Evolutionary conservation across 2,888 invertebrate species (phyloP).

Genomic region (Prosopocoilus inquinatus): DNA sequence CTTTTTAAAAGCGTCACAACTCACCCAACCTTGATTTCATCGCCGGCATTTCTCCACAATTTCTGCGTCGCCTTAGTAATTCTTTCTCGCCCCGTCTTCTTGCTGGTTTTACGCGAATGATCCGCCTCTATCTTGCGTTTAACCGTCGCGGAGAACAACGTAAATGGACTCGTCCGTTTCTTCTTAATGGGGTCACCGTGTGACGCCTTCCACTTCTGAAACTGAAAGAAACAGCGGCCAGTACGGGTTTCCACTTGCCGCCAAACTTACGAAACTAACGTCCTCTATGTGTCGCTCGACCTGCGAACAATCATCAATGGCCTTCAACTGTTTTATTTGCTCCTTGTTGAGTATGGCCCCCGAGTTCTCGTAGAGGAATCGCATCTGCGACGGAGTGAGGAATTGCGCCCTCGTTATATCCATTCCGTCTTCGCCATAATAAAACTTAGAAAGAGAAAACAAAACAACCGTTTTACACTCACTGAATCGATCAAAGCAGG

Average conservation of each 20-base stretch:
- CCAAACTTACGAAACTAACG: neutral
- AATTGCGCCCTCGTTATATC: constrained; percentile 88
- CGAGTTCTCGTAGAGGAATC: constrained; percentile 80
- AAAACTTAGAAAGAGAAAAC: constrained; percentile 60
- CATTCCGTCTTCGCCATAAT: constrained; percentile 91
- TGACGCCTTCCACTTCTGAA: constrained; percentile 63
- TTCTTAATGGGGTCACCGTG: constrained; percentile 53
- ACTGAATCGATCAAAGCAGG: neutral
- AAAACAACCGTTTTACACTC: neutral
- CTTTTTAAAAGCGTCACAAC: too few relatives aligned
- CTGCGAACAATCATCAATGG: constrained; percentile 53
- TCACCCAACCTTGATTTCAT: constrained; percentile 58
- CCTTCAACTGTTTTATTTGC: constrained; percentile 58
- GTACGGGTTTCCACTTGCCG: constrained; percentile 4
- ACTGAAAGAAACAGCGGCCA: constrained; percentile 24
- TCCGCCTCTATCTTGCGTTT: constrained; percentile 53
- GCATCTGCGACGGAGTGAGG: constrained; percentile 70
- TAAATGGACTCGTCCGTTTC: constrained; percentile 57
- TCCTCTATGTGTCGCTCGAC: constrained; percentile 39
- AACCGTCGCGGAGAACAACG: constrained; percentile 58
- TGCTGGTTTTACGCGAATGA: constrained; percentile 49
- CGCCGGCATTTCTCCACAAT: constrained; percentile 64
- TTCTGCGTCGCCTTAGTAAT: constrained; percentile 61
- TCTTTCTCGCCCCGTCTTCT: constrained; percentile 59
- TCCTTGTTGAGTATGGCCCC: constrained; percentile 62